phyloP scores from a whole-genome alignment of 2,797 vertebrate genomes.

The Sebastiscus tertius region DNA sequence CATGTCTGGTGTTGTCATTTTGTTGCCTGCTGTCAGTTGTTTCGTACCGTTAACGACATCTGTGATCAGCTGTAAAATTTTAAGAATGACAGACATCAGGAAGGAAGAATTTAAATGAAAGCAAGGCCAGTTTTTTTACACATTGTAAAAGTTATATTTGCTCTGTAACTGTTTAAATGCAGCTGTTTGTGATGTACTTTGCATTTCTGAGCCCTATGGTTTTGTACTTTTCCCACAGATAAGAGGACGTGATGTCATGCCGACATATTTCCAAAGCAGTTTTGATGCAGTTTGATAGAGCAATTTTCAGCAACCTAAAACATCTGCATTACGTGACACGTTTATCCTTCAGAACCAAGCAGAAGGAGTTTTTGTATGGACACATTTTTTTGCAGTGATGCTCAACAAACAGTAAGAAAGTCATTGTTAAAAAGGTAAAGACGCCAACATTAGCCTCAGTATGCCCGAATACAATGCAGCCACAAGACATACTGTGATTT shows the following conservation, averaged over 20 bases:
- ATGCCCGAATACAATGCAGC: background rate
- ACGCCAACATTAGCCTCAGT: background rate
- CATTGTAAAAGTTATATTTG: slow-evolving; percentile 15
- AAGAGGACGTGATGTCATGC: slow-evolving; percentile 34
- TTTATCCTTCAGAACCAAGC: background rate
- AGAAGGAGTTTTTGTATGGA: background rate
- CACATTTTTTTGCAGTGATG: background rate
- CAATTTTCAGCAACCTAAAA: slow-evolving; percentile 15
- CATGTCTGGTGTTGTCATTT: slow-evolving; percentile 23
- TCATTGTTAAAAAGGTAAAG: background rate
- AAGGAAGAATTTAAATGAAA: background rate
- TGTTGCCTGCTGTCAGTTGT: slow-evolving; percentile 5
- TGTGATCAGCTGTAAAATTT: slow-evolving; percentile 13
- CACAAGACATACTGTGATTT: background rate
- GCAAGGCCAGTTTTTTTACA: background rate
- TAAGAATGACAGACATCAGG: background rate
- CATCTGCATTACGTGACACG: slow-evolving; percentile 19
- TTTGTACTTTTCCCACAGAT: slow-evolving; percentile 32
- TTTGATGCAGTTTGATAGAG: slow-evolving; percentile 4
- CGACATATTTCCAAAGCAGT: slow-evolving; percentile 16
- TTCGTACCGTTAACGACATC: slow-evolving; percentile 11
- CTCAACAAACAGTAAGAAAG: background rate
- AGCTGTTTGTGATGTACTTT: slow-evolving; percentile 60
- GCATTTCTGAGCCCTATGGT: slow-evolving; percentile 5
- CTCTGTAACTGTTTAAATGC: slow-evolving; percentile 40